Evolutionary conservation across 2,797 vertebrate species (phyloP).

Genomic region (Lerista edwardsae): DNA sequence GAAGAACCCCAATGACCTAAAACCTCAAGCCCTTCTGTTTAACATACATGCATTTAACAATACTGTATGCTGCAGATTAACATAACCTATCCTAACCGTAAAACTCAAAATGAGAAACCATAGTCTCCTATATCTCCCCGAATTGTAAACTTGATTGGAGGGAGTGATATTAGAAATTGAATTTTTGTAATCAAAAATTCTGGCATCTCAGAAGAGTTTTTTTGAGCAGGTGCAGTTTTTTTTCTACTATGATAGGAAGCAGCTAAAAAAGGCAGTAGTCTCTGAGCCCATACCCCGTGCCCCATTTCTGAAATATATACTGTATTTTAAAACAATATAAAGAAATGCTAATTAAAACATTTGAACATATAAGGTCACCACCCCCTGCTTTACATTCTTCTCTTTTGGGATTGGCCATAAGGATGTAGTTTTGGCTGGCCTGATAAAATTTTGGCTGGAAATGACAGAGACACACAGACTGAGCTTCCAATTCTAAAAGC

Average conservation of each 20-base stretch:
- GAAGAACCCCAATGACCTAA: background rate
- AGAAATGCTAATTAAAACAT: background rate
- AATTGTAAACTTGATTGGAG: background rate
- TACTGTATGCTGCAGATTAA: background rate
- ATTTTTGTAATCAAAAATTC: background rate
- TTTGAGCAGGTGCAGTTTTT: background rate
- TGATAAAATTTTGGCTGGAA: background rate
- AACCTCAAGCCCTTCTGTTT: too few relatives aligned
- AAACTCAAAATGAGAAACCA: background rate
- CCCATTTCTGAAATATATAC: background rate
- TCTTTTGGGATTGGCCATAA: background rate
- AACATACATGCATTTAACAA: background rate
- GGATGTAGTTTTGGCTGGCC: background rate
- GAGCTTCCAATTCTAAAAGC: background rate
- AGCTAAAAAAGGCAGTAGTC: background rate
- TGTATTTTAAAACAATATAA: background rate
- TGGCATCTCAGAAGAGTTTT: background rate
- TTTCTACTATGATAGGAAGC: background rate
- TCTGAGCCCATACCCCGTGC: background rate
- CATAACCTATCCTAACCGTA: background rate
- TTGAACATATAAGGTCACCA: background rate
- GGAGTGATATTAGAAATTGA: background rate
- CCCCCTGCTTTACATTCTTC: background rate
- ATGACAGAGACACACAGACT: background rate
- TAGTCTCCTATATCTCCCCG: background rate